Evolutionary conservation across 1,140 invertebrate species (phyloP).

Genomic region (Meloidogyne chitwoodi): DNA sequence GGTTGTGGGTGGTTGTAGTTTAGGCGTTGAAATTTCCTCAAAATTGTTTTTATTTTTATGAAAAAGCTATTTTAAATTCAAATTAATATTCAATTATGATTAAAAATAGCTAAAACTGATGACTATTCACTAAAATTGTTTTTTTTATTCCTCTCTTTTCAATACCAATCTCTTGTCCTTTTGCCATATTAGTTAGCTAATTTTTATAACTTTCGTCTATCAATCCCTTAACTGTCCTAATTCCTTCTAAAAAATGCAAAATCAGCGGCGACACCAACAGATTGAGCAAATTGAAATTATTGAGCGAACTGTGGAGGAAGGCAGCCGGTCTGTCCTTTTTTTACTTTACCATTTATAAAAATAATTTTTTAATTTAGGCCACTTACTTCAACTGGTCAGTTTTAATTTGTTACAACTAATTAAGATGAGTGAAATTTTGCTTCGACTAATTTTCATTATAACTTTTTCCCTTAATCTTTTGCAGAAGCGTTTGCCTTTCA

Average conservation of each 20-base stretch:
- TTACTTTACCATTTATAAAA: neutral
- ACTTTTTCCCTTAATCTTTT: no score
- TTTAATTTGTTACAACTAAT: no score
- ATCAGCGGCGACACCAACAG: constrained; percentile 8
- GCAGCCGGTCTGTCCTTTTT: neutral
- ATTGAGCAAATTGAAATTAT: constrained; percentile 58
- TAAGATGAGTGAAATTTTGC: no score
- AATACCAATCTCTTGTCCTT: neutral
- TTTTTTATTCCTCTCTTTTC: no score
- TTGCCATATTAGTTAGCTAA: neutral
- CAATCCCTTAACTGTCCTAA: neutral
- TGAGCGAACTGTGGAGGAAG: constrained; percentile 45
- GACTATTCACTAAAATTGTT: no score
- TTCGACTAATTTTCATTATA: no score
- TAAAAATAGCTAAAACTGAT: no score
- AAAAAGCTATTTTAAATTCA: no score
- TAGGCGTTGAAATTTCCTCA: neutral
- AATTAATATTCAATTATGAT: no score
- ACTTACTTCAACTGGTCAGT: constrained; percentile 2
- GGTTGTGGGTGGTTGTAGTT: neutral
- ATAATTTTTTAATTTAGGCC: neutral
- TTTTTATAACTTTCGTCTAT: neutral
- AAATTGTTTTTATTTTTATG: no score
- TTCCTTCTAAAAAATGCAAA: neutral
- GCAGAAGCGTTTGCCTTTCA: constrained; percentile 4